Percentiles rank a stretch among this genome's conserved stretches.
These are phyloP conservation scores for Lordiphosa fenestrarum DNA, from an alignment of 2,888 invertebrate species.

Conservation along the genomic window DNA sequence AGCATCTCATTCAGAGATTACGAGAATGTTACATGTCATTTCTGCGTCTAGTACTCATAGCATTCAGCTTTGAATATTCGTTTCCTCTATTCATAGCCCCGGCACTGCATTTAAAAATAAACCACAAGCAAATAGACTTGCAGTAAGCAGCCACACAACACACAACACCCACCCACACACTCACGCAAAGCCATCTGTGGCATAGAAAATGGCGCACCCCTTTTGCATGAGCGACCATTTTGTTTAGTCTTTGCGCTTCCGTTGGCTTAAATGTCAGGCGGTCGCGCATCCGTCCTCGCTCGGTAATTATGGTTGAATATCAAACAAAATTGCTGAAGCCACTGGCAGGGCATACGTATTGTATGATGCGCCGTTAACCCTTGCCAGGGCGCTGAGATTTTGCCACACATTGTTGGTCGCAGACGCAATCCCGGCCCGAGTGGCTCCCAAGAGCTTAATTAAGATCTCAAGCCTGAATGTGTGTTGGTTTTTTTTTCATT, in stretches of 20 bases:
- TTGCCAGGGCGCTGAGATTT: slow-evolving; percentile 56
- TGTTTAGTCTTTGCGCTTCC: slow-evolving; percentile 68
- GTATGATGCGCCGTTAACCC: slow-evolving; percentile 28
- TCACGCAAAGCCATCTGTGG: slow-evolving; percentile 18
- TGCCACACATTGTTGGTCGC: slow-evolving; percentile 49
- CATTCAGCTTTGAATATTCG: slow-evolving; percentile 28
- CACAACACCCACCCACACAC: not conserved
- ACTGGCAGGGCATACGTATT: slow-evolving; percentile 24
- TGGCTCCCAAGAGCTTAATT: slow-evolving; percentile 69
- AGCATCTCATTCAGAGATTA: not conserved
- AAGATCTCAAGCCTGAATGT: slow-evolving; percentile 41
- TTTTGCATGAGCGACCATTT: slow-evolving; percentile 65
- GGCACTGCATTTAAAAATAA: slow-evolving; percentile 66
- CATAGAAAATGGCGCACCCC: slow-evolving; percentile 58
- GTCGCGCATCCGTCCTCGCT: slow-evolving; percentile 48
- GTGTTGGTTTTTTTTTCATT: slow-evolving; percentile 41
- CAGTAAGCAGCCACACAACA: slow-evolving; percentile 2
- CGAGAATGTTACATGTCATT: slow-evolving; percentile 11
- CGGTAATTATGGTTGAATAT: slow-evolving; percentile 63
- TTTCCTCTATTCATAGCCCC: slow-evolving; percentile 59
- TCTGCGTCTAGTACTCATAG: slow-evolving; percentile 6
- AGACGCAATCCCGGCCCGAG: slow-evolving; percentile 41
- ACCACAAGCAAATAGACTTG: slow-evolving; percentile 61
- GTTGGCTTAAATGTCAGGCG: slow-evolving; percentile 64
- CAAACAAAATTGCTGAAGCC: slow-evolving; percentile 57